phyloP scores from a whole-genome alignment of 2,113 vertebrate genomes.

The Colaptes auratus region DNA sequence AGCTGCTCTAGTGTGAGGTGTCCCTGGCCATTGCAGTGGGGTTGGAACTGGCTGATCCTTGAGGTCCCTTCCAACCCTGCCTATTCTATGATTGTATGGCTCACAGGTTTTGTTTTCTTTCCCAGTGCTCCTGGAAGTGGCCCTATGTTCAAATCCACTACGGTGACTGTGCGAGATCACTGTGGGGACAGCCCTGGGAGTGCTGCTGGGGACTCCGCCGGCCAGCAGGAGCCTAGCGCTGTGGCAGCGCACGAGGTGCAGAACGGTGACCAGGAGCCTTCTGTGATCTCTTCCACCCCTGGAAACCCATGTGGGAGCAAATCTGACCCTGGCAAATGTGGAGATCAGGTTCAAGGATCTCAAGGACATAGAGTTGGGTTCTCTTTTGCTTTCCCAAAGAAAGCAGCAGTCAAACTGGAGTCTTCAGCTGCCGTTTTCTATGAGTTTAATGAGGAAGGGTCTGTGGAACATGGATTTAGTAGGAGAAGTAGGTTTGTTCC shows the following conservation, averaged over 20 bases:
- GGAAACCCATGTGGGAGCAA: conserved; percentile 44
- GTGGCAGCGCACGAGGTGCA: background rate
- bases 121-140: conserved; percentile 88
- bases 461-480: conserved; percentile 64
- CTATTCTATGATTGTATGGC: background rate
- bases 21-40: too few relatives aligned
- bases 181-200: conserved; percentile 60
- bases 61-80: too few relatives aligned
- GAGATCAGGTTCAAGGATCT: conserved; percentile 72
- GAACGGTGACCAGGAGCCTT: conserved; percentile 13
- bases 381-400: conserved; percentile 90
- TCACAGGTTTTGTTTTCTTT: background rate
- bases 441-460: conserved; percentile 81
- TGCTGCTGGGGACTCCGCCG: conserved; percentile 26
- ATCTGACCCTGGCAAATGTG: conserved; percentile 38
- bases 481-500: conserved; percentile 80
- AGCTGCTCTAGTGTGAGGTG: too few relatives aligned
- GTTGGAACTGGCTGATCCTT: too few relatives aligned
- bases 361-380: conserved; percentile 82
- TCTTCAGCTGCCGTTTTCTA: conserved; percentile 88
- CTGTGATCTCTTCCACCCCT: conserved; percentile 23
- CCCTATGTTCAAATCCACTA: conserved; percentile 92
- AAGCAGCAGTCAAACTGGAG: conserved; percentile 83
- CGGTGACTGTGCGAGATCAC: conserved; percentile 83
- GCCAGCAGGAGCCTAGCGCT: conserved; percentile 52